phyloP scores from a whole-genome alignment of 2,888 invertebrate genomes.

The Amiota minor region DNA sequence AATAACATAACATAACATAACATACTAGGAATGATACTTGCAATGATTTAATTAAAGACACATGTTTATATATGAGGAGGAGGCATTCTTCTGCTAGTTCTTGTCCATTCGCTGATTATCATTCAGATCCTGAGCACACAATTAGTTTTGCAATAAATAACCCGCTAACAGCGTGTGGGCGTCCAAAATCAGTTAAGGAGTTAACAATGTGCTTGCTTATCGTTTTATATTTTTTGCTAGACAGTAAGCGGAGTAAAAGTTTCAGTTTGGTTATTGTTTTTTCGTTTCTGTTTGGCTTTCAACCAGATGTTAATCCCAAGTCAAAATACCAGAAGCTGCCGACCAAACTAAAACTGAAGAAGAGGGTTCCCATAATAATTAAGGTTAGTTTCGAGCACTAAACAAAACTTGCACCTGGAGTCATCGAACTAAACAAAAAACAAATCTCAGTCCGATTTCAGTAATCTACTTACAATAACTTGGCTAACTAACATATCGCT shows the following conservation, averaged over 20 bases:
- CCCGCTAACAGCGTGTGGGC: constrained; percentile 27
- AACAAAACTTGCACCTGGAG: constrained; percentile 15
- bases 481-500: background rate
- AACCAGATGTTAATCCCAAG: background rate
- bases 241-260: background rate
- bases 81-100: background rate
- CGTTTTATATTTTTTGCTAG: background rate
- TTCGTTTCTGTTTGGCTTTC: background rate
- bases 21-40: background rate
- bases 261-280: background rate
- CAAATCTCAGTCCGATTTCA: constrained; percentile 16
- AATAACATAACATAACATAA: too few relatives aligned
- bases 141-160: constrained; percentile 21
- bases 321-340: background rate
- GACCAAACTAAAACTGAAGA: background rate
- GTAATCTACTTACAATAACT: background rate
- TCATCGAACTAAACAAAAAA: background rate
- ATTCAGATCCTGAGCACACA: constrained; percentile 1
- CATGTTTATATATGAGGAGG: background rate
- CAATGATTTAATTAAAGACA: constrained; percentile 9
- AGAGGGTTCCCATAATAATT: constrained; percentile 20
- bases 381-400: constrained; percentile 7
- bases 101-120: background rate
- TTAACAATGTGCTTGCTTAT: constrained; percentile 23
- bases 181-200: constrained; percentile 22